Evolutionary conservation across 2,113 vertebrate species (phyloP).

Genomic region (Peromyscus californicus): DNA sequence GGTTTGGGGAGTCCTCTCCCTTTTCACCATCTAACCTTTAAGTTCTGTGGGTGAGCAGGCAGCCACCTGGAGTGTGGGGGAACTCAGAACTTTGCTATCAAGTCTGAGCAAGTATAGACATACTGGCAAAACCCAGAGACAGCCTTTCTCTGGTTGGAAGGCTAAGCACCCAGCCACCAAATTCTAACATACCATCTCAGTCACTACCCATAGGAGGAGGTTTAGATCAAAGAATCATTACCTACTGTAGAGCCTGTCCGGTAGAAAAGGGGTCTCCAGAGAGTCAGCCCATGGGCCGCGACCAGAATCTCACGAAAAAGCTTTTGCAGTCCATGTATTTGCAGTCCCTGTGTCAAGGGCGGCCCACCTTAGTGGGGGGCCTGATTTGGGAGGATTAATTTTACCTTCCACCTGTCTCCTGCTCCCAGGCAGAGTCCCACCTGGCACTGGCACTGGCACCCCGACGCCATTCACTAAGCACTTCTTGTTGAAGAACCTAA

Average conservation of each 20-base stretch:
- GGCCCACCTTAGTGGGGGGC: not conserved
- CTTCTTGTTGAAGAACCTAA: not conserved
- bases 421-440: fast-evolving
- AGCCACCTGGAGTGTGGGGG: not conserved
- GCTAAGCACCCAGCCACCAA: not conserved
- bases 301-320: fast-evolving
- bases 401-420: not conserved
- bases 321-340: too few species aligned
- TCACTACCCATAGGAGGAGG: not conserved
- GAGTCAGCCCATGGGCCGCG: not conserved
- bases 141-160: not conserved
- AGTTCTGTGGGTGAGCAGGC: not conserved
- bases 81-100: fast-evolving
- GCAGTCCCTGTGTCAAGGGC: not conserved
- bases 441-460: not conserved
- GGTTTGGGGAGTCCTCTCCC: not conserved
- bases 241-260: not conserved
- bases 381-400: not conserved
- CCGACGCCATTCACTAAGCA: fast-evolving
- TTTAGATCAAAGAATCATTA: not conserved
- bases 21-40: not conserved
- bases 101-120: not conserved
- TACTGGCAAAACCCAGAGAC: fast-evolving
- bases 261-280: not conserved
- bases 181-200: not conserved